Conservation (phyloP, 2,888 invertebrate genomes). For the Amaurobius ferox region DNA sequence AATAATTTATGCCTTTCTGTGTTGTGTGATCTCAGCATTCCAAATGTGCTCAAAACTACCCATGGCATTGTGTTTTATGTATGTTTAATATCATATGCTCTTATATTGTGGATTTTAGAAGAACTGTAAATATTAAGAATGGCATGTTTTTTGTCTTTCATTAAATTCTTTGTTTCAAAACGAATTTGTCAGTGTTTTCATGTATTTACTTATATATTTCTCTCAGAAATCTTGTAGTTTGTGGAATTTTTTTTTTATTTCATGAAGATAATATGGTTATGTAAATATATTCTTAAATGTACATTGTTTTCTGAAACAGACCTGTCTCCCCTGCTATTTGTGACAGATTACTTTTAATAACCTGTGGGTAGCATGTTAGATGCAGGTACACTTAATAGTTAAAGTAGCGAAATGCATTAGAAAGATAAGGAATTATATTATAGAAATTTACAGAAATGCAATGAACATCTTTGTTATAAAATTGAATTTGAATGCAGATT, state of each 20-base stretch:
- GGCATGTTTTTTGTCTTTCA: background rate
- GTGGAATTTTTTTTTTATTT: background rate
- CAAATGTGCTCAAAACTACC: slow-evolving; percentile 26
- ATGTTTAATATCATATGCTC: background rate
- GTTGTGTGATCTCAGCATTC: slow-evolving; percentile 17
- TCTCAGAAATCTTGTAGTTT: background rate
- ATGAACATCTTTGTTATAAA: no score
- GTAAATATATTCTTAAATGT: slow-evolving; percentile 5
- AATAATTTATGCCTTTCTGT: slow-evolving; percentile 20
- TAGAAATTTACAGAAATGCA: no score
- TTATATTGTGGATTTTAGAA: slow-evolving; percentile 21
- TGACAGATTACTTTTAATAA: no score
- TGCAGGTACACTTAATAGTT: no score
- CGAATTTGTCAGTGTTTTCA: background rate
- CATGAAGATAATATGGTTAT: background rate
- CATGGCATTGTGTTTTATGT: slow-evolving; percentile 4
- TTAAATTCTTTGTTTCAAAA: background rate
- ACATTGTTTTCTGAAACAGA: background rate
- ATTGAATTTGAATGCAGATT: no score
- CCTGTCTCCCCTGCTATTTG: no score
- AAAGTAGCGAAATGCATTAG: no score
- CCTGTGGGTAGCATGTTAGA: no score
- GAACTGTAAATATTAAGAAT: slow-evolving; percentile 13
- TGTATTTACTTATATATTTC: background rate
- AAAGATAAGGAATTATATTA: no score